Base-by-base conservation (phyloP, 2,113 vertebrate genomes). In the Xyliphius kryptos region DNA sequence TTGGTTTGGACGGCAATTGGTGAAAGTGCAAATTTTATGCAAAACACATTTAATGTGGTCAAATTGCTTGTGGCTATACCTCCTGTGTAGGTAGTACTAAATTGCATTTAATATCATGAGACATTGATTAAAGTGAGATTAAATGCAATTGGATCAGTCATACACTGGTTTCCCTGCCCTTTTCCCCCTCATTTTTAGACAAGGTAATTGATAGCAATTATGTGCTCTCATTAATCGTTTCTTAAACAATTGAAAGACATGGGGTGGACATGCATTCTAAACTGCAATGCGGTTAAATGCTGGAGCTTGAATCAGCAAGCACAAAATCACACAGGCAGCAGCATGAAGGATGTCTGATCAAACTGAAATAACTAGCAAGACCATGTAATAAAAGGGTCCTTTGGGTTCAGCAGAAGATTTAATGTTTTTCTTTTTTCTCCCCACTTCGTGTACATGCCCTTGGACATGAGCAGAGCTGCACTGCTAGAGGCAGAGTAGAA, bases 251-350 rank as follows among this genome's bases (percentile, higher is more conserved):
- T 57, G 40, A 41, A 53, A 58, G 55, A 64, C 51, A 51, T 50
- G 20, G 56, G 64, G 50, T 16, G 16, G 46, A 67, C 56, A 47
- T 67, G 43, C 8, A 66, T 53, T 65, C 26, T 37, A 11, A 61
- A 9, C 71, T 56, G 56, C 61, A 73, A 53, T 72, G 70, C 70
- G 66, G 63, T 37, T 63, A 47, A 51, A 40, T 59, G 52, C 21
- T 56, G 53, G 37, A 63, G 55, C 48, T 60, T 36, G 36, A 47
- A 43, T 22, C 56, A 56, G 55, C 6, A 9, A 12, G 13, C 6
- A 32, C 20, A 21, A 37, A 69, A 67, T 47, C 8, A 17, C 56
- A 44, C 56, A 44, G 56, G 6, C 21, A 12, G 40, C 17, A 38
- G 37, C 6, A 17, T 43, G 56, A 19, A 40, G 36, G 36, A 9